A percentile compares a stretch with the other conserved stretches of the same genome.
phyloP scores from a whole-genome alignment of 2,888 invertebrate genomes.

The Leptopterna dolabrata region DNA sequence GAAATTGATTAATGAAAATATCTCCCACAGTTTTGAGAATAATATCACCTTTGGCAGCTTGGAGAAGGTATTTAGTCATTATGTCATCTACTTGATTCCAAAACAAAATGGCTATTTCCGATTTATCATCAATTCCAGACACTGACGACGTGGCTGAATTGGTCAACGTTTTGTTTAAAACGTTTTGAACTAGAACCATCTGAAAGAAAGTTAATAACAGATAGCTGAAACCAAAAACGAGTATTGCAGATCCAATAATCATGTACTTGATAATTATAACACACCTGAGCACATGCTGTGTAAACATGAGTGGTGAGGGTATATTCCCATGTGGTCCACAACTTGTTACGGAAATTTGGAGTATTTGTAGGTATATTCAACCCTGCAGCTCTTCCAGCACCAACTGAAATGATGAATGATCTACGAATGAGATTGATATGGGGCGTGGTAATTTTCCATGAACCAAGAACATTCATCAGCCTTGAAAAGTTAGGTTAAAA shows the following conservation, averaged over 20 bases:
- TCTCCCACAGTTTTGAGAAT: too few relatives aligned
- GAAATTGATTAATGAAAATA: not conserved
- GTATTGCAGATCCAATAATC: too few relatives aligned
- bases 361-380: conserved; percentile 71
- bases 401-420: not conserved
- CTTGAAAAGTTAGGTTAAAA: too few relatives aligned
- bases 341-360: conserved; percentile 73
- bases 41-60: conserved; percentile 66
- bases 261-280: too few relatives aligned
- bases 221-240: not conserved
- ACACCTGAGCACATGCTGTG: conserved; percentile 77
- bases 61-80: conserved; percentile 65
- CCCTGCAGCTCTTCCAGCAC: conserved; percentile 72
- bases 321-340: conserved; percentile 92
- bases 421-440: not conserved
- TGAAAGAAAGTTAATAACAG: conserved; percentile 61
- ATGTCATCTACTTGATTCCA: conserved; percentile 70
- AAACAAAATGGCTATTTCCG: conserved; percentile 69
- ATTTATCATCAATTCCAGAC: conserved; percentile 52
- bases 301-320: conserved; percentile 82
- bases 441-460: too few relatives aligned
- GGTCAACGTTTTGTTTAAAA: conserved; percentile 66
- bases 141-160: not conserved
- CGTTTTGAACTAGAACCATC: conserved; percentile 69
- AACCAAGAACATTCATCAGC: not conserved